Percentiles rank a stretch among this genome's conserved stretches.
Evolutionary conservation across 2,888 invertebrate genomes (phyloP).

Genomic region (Pollenia labialis): DNA sequence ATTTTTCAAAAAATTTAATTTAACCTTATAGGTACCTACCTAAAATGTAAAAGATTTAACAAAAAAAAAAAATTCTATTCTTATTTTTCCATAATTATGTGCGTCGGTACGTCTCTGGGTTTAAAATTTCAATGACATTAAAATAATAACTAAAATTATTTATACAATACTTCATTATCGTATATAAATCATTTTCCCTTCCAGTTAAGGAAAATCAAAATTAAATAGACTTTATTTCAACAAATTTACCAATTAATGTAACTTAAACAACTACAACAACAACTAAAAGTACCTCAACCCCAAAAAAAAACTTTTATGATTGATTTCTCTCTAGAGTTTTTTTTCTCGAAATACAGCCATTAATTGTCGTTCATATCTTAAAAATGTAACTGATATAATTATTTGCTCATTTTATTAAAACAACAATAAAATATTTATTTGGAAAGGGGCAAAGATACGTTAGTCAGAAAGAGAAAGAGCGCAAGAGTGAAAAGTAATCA

Average conservation of each 20-base stretch:
- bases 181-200: constrained; percentile 45
- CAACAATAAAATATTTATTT: constrained; percentile 8
- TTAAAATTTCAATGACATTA: not conserved
- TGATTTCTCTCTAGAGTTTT: constrained; percentile 46
- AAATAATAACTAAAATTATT: constrained; percentile 50
- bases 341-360: constrained; percentile 58
- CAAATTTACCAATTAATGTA: constrained; percentile 64
- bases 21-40: too few relatives aligned
- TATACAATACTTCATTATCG: not conserved
- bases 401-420: constrained; percentile 40
- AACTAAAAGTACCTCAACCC: not conserved
- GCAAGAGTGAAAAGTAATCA: not conserved
- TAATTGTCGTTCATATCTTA: constrained; percentile 54
- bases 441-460: not conserved
- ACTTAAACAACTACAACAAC: constrained; percentile 11
- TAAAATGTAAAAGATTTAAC: too few relatives aligned
- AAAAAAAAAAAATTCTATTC: too few relatives aligned
- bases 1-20: too few relatives aligned
- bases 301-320: constrained; percentile 47
- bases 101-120: constrained; percentile 34
- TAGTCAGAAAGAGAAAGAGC: constrained; percentile 8
- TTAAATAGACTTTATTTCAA: constrained; percentile 68
- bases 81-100: too few relatives aligned
- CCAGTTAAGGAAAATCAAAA: constrained; percentile 54
- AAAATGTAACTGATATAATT: constrained; percentile 49